Percentiles rank a stretch among this genome's conserved stretches.
These are phyloP conservation scores for Bradypodion ventrale DNA, from an alignment of 2,797 vertebrate genomes.

Conservation along the genomic window DNA sequence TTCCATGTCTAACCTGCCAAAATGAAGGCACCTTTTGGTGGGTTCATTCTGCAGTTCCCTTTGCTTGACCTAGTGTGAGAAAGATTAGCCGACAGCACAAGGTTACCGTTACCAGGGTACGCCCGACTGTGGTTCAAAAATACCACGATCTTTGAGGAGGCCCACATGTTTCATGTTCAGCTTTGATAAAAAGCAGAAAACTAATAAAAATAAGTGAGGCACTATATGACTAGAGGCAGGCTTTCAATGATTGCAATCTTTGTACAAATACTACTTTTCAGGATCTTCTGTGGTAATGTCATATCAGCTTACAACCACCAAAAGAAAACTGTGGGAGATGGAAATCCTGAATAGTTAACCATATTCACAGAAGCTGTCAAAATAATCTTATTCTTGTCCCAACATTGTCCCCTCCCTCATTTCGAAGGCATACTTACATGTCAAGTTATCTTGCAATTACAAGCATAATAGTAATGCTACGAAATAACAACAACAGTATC, in stretches of 20 bases:
- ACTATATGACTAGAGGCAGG: background rate
- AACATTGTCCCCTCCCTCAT: constrained; percentile 42
- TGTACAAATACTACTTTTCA: background rate
- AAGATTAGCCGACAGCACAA: too few relatives aligned
- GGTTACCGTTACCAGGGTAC: too few relatives aligned
- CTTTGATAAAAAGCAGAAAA: background rate
- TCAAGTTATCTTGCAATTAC: constrained; percentile 73
- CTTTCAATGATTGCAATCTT: background rate
- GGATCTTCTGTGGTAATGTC: background rate
- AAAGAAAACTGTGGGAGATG: background rate
- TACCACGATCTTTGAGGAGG: too few relatives aligned
- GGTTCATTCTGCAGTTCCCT: too few relatives aligned
- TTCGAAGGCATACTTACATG: constrained; percentile 57
- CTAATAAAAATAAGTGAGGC: background rate
- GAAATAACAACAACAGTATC: constrained; percentile 74
- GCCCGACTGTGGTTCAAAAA: too few relatives aligned
- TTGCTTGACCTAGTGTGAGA: too few relatives aligned
- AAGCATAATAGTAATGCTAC: constrained; percentile 75
- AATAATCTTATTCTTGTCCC: constrained; percentile 52
- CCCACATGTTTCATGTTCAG: background rate
- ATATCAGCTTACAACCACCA: background rate
- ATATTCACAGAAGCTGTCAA: constrained; percentile 34
- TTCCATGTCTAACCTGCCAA: too few relatives aligned
- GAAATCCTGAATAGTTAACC: background rate
- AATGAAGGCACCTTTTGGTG: too few relatives aligned